Evolutionary conservation across 2,113 vertebrate species (phyloP), one percentile per base, ranked within the genome.

Genomic region (Phainopepla nitens): DNA sequence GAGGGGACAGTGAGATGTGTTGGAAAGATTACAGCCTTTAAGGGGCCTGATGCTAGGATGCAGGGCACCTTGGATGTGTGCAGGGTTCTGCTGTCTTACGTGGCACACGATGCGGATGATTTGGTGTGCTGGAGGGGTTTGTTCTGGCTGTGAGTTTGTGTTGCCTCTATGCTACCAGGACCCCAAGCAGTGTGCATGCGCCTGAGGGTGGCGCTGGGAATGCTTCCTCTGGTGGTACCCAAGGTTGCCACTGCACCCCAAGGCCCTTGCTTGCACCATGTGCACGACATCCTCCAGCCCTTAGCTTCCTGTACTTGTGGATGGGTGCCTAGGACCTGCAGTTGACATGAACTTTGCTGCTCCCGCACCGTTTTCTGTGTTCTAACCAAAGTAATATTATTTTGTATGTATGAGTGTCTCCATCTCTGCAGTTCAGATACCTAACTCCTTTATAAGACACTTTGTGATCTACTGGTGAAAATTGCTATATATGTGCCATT

Each of bases 41-140:
- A 49, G 73, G 25, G 23, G 17, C 33, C 54, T 69, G 50, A 22
- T 17, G 3, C 24, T 60, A 28, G 45, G n/a, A n/a, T 60, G 18
- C 4, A 2, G 15, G 39, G 14, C 47, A 62, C 28, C 24, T 72
- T 28, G 60, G 31, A 7, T 31, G 18, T 25, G 3, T 8, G 18
- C 7, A 5, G 58, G 53, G 39, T 57, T 80, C 25, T 70, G 50
- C 28, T 65, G 72, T 60, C 69, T 27, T 15, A 11, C 20, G 9
- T 3, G 9, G 17, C 3, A 1, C 39, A 45, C 0, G 0, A 7
- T 1, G 0, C 25, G 53, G 27, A 19, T 36, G 57, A 29, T 54
- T 29, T n/a, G 44, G 15, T 47, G 57, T 68, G 80, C 76, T 58
- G 61, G 15, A 79, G 47, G 44, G 9, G 4, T 35, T 82, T 8